Percentiles rank a stretch among this genome's conserved stretches.
Evolutionary conservation across 2,797 vertebrate genomes (phyloP).

Genomic region (Sebastes paucispinis): DNA sequence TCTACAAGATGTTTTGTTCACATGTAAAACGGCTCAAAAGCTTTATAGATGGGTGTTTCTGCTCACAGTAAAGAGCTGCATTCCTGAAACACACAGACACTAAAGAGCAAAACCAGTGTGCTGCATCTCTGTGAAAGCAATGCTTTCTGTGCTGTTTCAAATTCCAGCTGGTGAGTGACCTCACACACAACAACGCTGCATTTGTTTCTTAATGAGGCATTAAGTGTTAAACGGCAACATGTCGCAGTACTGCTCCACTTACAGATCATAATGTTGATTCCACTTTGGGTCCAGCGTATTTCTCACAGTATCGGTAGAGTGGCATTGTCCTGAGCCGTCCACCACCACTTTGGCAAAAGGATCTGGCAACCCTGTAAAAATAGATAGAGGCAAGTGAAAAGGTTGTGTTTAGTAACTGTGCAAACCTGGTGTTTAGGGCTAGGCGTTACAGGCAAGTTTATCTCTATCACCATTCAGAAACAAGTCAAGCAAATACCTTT

Average conservation of each 20-base stretch:
- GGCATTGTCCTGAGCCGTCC: constrained; percentile 98
- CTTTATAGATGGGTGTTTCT: constrained; percentile 38
- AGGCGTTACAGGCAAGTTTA: background rate
- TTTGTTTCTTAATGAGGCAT: constrained; percentile 3
- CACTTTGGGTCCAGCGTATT: constrained; percentile 99
- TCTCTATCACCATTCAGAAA: background rate
- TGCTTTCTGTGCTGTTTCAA: background rate
- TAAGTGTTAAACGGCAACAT: background rate
- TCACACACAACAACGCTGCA: background rate
- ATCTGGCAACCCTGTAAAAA: constrained; percentile 91
- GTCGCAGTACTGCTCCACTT: constrained; percentile 68
- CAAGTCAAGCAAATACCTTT: background rate
- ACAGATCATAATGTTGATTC: constrained; percentile 99
- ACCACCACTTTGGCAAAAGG: constrained; percentile 99
- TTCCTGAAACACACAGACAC: constrained; percentile 37
- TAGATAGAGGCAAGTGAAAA: background rate
- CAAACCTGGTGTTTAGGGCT: background rate
- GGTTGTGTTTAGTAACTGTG: background rate
- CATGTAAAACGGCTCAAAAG: constrained; percentile 10
- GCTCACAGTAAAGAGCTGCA: constrained; percentile 28
- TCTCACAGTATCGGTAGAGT: constrained; percentile 99
- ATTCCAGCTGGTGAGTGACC: background rate
- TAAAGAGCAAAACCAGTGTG: background rate
- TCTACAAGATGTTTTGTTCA: constrained; percentile 25
- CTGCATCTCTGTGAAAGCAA: background rate